Base-by-base conservation (phyloP, 1,140 invertebrate species). In the Aricia agestis region DNA sequence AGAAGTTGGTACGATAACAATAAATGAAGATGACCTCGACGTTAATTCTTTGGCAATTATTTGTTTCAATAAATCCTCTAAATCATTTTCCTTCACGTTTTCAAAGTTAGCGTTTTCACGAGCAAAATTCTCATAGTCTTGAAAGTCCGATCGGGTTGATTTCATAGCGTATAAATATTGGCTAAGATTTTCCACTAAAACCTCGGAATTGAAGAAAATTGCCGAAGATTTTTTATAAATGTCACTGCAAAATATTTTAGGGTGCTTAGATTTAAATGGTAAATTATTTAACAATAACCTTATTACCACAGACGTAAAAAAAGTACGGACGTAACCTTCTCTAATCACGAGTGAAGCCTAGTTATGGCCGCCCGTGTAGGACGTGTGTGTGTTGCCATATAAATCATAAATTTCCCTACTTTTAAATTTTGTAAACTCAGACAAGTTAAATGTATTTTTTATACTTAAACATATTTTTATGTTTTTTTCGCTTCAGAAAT, bases 1-100 rank as follows among this genome's bases (percentile, higher is more conserved):
- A 9, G 76, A 74, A 6, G 72, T 71, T 6, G 79, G 74, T 25
- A 83, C 67, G 7, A 83, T 57, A 7, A 83, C 18, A 36, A 78
- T 75, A 41, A 83, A 63, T 6, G 81, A 81, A 0, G 82, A 77
- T 3, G 69, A 71, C 9, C 52, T 18, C 15, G 65, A 59, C 15
- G 25, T 57, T 2, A 45, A 68, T 31, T 72, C 71, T 36, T 59
- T 69, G 1, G 68, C 31, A 61, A 69, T 36, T n/a, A 52, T 68
- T 45, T 68, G n/a, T 57, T 68, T 45, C 10, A 68, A 25, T 11
- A 66, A 17, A 41, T 66, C 66, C 42, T 32, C 19, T 6, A 41
- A 36, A 9, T 66, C 2, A 9, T 66, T 42, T 41, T 66, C 17
- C 6, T 66, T 19, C 19, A 13, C 19, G 10, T 32, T 32, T 66